Evolutionary conservation across 2,888 invertebrate genomes (phyloP).

Genomic region (Tipula helvola): DNA sequence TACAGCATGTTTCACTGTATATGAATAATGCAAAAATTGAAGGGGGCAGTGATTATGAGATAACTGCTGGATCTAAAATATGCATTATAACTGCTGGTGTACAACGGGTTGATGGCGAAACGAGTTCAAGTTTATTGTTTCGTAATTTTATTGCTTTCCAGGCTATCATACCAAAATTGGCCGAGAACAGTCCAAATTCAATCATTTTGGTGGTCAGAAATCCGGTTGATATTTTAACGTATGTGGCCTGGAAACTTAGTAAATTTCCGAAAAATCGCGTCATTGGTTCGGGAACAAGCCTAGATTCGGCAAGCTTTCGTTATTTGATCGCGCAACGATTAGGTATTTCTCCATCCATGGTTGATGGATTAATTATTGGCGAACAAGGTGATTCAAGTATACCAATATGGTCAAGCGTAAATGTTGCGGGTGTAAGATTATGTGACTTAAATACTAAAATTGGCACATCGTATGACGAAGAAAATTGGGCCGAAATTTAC

Average conservation of each 20-base stretch:
- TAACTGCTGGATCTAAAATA: conserved; percentile 60
- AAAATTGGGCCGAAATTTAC: conserved; percentile 62
- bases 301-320: conserved; percentile 78
- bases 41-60: conserved; percentile 43
- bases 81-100: conserved; percentile 80
- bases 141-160: conserved; percentile 73
- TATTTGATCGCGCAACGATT: conserved; percentile 37
- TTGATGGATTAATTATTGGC: conserved; percentile 79
- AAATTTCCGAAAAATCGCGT: no score
- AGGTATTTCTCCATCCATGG: conserved; percentile 28
- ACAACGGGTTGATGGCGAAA: conserved; percentile 66
- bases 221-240: no score
- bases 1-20: no score
- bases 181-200: conserved; percentile 59
- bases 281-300: conserved; percentile 65
- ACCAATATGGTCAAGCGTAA: conserved; percentile 48
- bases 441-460: conserved; percentile 54
- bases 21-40: no score
- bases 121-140: conserved; percentile 48
- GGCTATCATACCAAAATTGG: conserved; percentile 51
- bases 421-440: no score
- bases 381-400: conserved; percentile 82
- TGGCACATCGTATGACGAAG: conserved; percentile 53
- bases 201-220: conserved; percentile 50
- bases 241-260: no score